Conservation (phyloP, 2,113 vertebrate genomes). For the Tursiops truncatus region DNA sequence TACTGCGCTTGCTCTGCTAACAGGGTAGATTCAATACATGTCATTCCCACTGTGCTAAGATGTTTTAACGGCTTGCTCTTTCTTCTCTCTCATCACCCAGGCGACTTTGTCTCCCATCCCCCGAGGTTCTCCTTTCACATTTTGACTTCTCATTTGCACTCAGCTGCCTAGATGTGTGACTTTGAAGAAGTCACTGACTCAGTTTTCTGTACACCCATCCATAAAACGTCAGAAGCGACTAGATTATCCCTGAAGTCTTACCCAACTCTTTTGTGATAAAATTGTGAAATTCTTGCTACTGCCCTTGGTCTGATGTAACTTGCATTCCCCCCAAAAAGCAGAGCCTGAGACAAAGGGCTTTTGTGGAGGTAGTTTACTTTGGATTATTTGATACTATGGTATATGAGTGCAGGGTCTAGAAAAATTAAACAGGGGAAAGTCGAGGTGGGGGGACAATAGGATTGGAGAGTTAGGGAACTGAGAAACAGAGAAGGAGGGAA, state of each 20-base stretch:
- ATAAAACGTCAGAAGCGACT: background rate
- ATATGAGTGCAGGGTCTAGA: background rate
- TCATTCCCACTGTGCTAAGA: conserved; percentile 66
- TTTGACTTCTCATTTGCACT: background rate
- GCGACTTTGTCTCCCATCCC: background rate
- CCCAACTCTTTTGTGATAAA: background rate
- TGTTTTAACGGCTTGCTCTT: conserved; percentile 69
- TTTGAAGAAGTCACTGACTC: background rate
- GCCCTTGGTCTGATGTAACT: background rate
- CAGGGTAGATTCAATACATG: conserved; percentile 72
- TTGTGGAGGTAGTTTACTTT: background rate
- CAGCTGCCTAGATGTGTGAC: background rate
- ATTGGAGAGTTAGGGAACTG: background rate
- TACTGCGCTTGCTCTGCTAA: conserved; percentile 66
- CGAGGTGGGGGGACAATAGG: background rate
- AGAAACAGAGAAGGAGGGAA: background rate
- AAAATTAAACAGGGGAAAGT: background rate
- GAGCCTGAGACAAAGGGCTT: background rate
- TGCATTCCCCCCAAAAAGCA: background rate
- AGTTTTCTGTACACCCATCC: background rate
- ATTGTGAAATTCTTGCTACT: background rate
- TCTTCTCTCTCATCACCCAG: background rate
- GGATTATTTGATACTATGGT: background rate
- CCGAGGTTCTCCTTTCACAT: background rate
- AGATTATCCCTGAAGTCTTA: background rate